These are phyloP conservation scores for Abrostola tripartita DNA, from an alignment of 2,888 invertebrate species.

Conservation along the genomic window DNA sequence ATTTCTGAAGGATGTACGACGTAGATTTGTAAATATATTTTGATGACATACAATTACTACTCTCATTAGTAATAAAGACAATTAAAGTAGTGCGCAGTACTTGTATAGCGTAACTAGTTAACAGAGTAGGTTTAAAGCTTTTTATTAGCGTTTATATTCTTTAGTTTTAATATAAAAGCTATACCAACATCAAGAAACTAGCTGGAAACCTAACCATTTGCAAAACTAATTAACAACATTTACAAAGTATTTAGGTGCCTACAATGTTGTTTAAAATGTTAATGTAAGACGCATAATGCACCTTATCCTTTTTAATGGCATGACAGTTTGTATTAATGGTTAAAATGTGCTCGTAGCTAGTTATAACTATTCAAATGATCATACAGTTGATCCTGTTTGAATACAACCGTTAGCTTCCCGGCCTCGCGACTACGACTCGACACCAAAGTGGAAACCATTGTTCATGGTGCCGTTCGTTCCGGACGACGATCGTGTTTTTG, in stretches of 20 bases:
- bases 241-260: background rate
- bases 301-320: background rate
- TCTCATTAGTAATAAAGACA: background rate
- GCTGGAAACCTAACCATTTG: background rate
- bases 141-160: background rate
- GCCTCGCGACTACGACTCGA: conserved; percentile 51
- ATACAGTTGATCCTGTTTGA: conserved; percentile 60
- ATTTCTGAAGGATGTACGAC: background rate
- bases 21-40: conserved; percentile 1
- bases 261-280: no score
- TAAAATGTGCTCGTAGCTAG: background rate
- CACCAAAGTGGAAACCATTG: conserved; percentile 56
- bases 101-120: background rate
- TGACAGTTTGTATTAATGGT: background rate
- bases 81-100: background rate
- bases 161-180: background rate
- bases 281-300: no score
- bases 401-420: conserved; percentile 72
- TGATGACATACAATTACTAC: background rate
- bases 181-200: background rate
- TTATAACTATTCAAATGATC: conserved; percentile 24
- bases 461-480: conserved; percentile 67
- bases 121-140: background rate
- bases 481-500: conserved; percentile 64
- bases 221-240: no score